A percentile compares a stretch with the other conserved stretches of the same genome.
phyloP scores from a whole-genome alignment of 2,797 vertebrate genomes.

The Schizopygopsis malacanthus region DNA sequence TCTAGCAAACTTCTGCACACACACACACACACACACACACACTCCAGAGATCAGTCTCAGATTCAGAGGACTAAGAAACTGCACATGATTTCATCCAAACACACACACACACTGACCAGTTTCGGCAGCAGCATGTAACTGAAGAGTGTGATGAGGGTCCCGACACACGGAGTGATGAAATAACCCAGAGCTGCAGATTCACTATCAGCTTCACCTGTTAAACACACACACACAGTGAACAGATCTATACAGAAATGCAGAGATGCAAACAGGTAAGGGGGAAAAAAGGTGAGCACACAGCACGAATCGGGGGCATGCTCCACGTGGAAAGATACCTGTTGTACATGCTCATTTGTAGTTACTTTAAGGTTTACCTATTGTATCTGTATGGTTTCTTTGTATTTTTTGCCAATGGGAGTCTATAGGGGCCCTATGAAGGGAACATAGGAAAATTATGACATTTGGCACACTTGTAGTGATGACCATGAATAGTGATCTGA shows the following conservation, averaged over 20 bases:
- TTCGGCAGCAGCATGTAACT: constrained; percentile 84
- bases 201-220: constrained; percentile 76
- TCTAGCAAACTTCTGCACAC: constrained; percentile 80
- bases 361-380: too few species aligned
- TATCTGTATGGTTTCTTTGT: too few species aligned
- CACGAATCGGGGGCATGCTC: too few species aligned
- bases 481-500: too few species aligned
- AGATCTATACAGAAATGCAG: background rate
- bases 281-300: too few species aligned
- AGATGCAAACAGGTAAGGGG: too few species aligned
- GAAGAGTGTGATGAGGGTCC: constrained; percentile 81
- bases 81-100: background rate
- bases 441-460: too few species aligned
- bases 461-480: too few species aligned
- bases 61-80: background rate
- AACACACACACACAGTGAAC: constrained; percentile 3
- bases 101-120: constrained; percentile 76
- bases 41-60: background rate
- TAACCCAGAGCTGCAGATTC: constrained; percentile 83
- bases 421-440: too few species aligned
- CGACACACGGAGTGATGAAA: constrained; percentile 88
- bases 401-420: too few species aligned
- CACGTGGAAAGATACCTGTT: too few species aligned
- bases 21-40: background rate
- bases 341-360: too few species aligned